Evolutionary conservation across 1,140 invertebrate species (phyloP), one percentile per base, ranked within the genome.

Genomic region (Diachasma alloeum): DNA sequence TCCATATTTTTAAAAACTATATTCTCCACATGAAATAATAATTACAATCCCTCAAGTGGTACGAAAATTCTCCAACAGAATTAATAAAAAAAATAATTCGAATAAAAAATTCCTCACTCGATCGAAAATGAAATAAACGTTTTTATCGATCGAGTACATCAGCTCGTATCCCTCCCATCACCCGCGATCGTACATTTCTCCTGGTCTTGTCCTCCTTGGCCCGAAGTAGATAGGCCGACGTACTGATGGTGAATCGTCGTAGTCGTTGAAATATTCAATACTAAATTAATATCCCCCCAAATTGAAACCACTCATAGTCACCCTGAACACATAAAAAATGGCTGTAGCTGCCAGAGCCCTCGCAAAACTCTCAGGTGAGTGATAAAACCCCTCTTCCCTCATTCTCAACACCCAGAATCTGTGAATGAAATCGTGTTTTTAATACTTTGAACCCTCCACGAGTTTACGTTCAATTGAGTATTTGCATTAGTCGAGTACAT

Each of bases 341-440:
- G 88, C 88, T 85, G 87, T 89, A 76, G 88, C 86, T 84, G 83
- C 83, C 72, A 89, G 87, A 76, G 84, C 84, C 78, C 84, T 90
- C 79, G 85, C 87, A 42, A 88, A 88, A 85, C 81, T 90, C 48
- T 81, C 88, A 86, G 87, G 88, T 90, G 72, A 79, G 80, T 67
- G 44, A 46, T 31, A 31, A 31, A 31, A 31, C 31, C 2, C 2
- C 31, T 3, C 31, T 6, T 31, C 31, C 31, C 2, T 31, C 31
- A 31, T 31, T 6, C 31, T 31, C 31, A 3, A 3, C 6, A 6
- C 2, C 6, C 31, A 31, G 31, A 31, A 31, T 31, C 31, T 31
- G 31, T 31, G 31, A 31, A 31, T 31, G 31, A 31, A 31, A 3
- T 31, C 31, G 6, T 31, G 39, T 68, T 68, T 5, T 17, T 68